phyloP scores from a whole-genome alignment of 2,113 vertebrate species.

The Formicarius rufipectus region DNA sequence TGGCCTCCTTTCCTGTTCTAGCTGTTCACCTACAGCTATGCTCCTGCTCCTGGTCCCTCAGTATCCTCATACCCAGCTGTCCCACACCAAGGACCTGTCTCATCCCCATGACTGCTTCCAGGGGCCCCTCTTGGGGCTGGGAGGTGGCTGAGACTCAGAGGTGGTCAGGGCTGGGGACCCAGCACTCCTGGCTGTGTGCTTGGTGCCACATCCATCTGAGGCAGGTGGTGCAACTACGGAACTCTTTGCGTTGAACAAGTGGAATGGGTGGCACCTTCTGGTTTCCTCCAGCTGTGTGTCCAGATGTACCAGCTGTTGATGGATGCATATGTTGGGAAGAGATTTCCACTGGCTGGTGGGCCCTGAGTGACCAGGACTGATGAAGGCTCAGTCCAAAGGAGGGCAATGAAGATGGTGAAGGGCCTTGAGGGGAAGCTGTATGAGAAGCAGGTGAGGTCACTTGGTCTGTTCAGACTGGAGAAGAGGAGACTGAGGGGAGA shows the following conservation, averaged over 20 bases:
- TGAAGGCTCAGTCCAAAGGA: not conserved
- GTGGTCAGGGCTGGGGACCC: not conserved
- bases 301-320: not conserved
- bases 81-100: rapidly evolving
- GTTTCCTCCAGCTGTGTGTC: not conserved
- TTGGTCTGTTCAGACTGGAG: not conserved
- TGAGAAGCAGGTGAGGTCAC: not conserved
- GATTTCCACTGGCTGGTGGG: not conserved
- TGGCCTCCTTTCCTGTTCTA: not conserved
- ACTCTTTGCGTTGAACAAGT: not conserved
- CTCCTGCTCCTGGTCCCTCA: not conserved
- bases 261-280: rapidly evolving
- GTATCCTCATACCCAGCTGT: not conserved
- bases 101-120: not conserved
- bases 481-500: not conserved
- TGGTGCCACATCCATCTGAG: not conserved
- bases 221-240: not conserved
- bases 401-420: not conserved
- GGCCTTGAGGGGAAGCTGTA: not conserved
- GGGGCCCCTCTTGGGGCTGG: not conserved
- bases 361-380: not conserved
- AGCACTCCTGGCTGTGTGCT: rapidly evolving
- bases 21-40: not conserved
- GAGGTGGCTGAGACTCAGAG: not conserved
- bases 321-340: not conserved